Percentiles rank a stretch among this genome's conserved stretches.
phyloP scores from a whole-genome alignment of 53 echinoderm and acorn worm species.

The Hippasteria phrygiana region DNA sequence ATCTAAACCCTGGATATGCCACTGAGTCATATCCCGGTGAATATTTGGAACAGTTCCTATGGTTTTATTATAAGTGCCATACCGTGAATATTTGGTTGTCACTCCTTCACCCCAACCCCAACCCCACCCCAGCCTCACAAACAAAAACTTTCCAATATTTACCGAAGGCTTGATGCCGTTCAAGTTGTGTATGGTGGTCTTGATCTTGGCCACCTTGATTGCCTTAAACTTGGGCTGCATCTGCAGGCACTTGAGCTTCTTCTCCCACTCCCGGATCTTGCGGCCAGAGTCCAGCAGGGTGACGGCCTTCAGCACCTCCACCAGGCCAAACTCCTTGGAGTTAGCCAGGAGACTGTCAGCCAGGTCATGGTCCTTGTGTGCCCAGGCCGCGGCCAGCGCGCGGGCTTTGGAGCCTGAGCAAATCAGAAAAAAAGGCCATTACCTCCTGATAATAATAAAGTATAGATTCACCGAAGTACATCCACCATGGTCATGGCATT shows the following conservation, averaged over 20 bases:
- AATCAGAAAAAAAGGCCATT: background rate
- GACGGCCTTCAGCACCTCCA: conserved; percentile 90
- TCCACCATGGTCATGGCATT: too few relatives aligned
- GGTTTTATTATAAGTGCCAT: too few relatives aligned
- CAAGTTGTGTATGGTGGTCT: conserved; percentile 87
- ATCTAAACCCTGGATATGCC: too few relatives aligned
- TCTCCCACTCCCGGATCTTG: conserved; percentile 87
- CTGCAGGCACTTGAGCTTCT: conserved; percentile 76
- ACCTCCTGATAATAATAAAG: background rate
- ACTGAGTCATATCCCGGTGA: too few relatives aligned
- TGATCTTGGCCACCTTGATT: conserved; percentile 75
- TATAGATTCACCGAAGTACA: background rate
- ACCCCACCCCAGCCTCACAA: too few relatives aligned
- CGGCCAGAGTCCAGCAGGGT: conserved; percentile 88
- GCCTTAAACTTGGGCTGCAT: conserved; percentile 78
- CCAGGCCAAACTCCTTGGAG: conserved; percentile 83
- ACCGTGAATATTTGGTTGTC: too few relatives aligned
- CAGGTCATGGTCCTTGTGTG: conserved; percentile 83
- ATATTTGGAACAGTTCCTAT: too few relatives aligned
- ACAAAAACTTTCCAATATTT: too few relatives aligned
- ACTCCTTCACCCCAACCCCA: too few relatives aligned
- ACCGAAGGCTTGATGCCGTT: conserved; percentile 82
- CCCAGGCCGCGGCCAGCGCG: conserved; percentile 90
- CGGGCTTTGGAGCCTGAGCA: conserved; percentile 76
- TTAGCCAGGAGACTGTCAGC: conserved; percentile 71